These are phyloP conservation scores for Gallinago paraguaiae DNA, from an alignment of 2,113 vertebrate genomes.

Conservation along the genomic window DNA sequence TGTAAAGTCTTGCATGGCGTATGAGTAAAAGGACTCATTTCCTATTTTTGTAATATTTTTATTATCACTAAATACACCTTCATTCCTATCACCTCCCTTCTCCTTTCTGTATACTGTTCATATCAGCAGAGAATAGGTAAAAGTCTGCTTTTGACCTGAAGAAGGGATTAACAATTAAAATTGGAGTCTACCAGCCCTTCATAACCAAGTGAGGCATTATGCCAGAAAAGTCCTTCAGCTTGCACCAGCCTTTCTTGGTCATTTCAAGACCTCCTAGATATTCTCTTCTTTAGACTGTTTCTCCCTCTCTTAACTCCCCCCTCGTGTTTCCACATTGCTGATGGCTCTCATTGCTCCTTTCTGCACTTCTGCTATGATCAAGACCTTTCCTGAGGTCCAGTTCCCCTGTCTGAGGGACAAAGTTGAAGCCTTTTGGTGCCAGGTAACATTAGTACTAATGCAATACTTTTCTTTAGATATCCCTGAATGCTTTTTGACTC, in stretches of 20 bases:
- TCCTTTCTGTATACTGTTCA: neutral
- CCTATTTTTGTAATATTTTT: neutral
- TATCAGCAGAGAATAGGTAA: neutral
- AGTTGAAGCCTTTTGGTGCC: neutral
- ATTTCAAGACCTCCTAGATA: neutral
- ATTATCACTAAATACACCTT: neutral
- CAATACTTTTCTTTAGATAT: neutral
- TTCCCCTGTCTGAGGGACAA: no score
- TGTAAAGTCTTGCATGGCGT: neutral
- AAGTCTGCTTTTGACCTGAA: neutral
- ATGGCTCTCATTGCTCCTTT: neutral
- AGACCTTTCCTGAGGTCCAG: neutral
- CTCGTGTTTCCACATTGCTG: neutral
- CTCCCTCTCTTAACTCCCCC: neutral
- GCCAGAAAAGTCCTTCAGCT: neutral
- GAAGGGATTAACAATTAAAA: neutral
- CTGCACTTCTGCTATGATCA: no score
- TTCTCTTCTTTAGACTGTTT: neutral
- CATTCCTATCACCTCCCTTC: neutral
- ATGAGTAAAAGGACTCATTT: neutral
- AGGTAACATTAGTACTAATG: neutral
- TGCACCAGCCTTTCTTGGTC: neutral
- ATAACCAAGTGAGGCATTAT: neutral
- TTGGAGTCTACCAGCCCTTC: neutral
- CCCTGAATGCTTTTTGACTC: neutral